These are phyloP conservation scores for Pandion haliaetus DNA, from an alignment of 2,113 vertebrate genomes.

Conservation along the genomic window DNA sequence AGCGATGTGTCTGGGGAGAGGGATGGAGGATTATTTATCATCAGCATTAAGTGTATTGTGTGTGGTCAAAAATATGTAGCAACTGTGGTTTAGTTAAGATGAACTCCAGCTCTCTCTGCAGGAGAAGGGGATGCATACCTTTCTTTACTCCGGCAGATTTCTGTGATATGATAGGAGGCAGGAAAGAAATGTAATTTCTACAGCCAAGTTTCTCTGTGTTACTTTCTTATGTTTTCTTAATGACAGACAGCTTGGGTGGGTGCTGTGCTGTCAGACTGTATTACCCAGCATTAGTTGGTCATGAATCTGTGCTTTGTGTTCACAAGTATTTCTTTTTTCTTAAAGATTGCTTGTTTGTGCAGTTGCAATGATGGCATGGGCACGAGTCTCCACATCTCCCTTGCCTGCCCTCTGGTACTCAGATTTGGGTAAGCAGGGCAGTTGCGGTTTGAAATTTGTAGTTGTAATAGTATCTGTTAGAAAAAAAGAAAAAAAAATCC, in stretches of 20 bases:
- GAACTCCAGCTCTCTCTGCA: background rate
- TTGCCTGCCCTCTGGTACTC: background rate
- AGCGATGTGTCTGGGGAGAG: background rate
- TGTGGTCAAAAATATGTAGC: background rate
- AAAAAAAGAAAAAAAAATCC: background rate
- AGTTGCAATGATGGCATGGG: background rate
- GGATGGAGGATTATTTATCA: background rate
- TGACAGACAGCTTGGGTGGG: background rate
- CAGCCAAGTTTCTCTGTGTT: background rate
- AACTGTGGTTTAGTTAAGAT: background rate
- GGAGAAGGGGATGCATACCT: background rate
- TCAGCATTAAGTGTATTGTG: background rate
- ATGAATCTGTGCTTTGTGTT: rapidly evolving
- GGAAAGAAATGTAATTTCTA: background rate
- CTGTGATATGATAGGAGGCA: background rate
- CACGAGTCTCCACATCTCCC: background rate
- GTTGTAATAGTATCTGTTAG: background rate
- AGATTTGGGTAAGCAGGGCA: background rate
- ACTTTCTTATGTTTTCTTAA: background rate
- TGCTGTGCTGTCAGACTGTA: background rate
- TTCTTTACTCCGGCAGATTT: background rate
- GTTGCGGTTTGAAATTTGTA: background rate
- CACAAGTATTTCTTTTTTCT: background rate
- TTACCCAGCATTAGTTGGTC: background rate
- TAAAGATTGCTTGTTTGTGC: background rate